These are phyloP conservation scores for Neocrepidodera transversa DNA, from an alignment of 2,888 invertebrate species.

Conservation along the genomic window DNA sequence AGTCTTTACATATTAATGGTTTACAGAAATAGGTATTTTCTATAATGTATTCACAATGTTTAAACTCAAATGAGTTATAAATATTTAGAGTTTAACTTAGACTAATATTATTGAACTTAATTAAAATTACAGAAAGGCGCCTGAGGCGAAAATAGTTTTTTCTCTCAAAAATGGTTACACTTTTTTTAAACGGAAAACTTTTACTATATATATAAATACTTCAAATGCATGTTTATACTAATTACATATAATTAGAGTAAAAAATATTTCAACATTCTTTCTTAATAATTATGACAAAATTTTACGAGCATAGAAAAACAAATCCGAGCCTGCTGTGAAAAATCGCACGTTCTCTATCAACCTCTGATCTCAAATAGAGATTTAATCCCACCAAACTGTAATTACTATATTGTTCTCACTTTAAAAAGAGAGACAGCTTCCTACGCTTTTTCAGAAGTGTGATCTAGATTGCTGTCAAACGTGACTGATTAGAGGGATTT, in stretches of 20 bases:
- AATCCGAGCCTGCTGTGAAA: too few relatives aligned
- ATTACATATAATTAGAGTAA: too few relatives aligned
- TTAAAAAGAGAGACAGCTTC: slow-evolving; percentile 4
- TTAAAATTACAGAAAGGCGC: too few relatives aligned
- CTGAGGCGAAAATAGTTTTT: too few relatives aligned
- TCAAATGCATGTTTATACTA: too few relatives aligned
- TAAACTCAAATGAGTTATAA: slow-evolving; percentile 14
- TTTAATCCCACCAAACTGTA: slow-evolving; percentile 9
- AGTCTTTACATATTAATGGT: slow-evolving; percentile 27
- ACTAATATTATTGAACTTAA: too few relatives aligned
- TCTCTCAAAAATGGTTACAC: too few relatives aligned
- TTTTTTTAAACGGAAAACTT: too few relatives aligned
- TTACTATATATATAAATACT: too few relatives aligned
- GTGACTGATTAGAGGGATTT: slow-evolving; percentile 20
- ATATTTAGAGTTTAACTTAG: slow-evolving; percentile 20
- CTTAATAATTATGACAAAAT: too few relatives aligned
- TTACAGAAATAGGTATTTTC: slow-evolving; percentile 18
- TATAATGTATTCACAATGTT: slow-evolving; percentile 23
- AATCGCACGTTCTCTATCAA: not conserved
- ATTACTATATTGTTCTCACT: slow-evolving; percentile 11
- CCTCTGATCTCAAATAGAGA: not conserved
- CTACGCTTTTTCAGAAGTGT: slow-evolving; percentile 3
- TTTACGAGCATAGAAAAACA: too few relatives aligned
- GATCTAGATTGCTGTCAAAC: slow-evolving; percentile 19
- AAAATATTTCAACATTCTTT: too few relatives aligned